A percentile compares a stretch with the other conserved stretches of the same genome.
phyloP scores from a whole-genome alignment of 2,797 vertebrate species.

The Spinibarbus caldwelli region DNA sequence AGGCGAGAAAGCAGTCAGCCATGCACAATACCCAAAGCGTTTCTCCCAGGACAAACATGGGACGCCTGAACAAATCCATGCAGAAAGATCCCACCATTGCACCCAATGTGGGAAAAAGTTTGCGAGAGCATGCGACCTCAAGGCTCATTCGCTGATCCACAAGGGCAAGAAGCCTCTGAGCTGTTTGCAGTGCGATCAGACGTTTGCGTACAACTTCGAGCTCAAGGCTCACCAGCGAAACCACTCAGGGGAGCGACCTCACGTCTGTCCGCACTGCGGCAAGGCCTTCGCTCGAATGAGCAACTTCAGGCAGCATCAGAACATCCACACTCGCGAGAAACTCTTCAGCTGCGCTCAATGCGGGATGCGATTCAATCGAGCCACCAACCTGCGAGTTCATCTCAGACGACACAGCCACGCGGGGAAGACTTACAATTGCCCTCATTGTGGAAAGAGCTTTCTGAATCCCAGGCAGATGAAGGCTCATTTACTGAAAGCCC shows the following conservation, averaged over 20 bases:
- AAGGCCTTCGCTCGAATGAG: constrained; percentile 61
- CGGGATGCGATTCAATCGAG: constrained; percentile 63
- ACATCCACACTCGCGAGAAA: constrained; percentile 63
- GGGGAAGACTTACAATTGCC: constrained; percentile 54
- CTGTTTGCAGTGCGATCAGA: constrained; percentile 55
- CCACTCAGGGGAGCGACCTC: constrained; percentile 61
- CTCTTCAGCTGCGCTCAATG: constrained; percentile 61
- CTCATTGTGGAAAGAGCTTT: constrained; percentile 59
- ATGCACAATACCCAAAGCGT: constrained; percentile 27
- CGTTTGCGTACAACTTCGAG: constrained; percentile 55
- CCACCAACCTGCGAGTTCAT: constrained; percentile 62
- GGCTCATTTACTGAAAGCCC: constrained; percentile 57
- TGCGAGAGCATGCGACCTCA: constrained; percentile 47
- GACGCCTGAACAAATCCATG: constrained; percentile 32
- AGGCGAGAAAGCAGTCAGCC: constrained; percentile 48
- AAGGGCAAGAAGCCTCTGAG: constrained; percentile 55
- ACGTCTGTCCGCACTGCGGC: constrained; percentile 59
- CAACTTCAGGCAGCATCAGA: constrained; percentile 64
- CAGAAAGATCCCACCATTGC: constrained; percentile 51
- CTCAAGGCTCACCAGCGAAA: constrained; percentile 58
- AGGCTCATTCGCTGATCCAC: constrained; percentile 53
- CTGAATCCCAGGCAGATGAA: constrained; percentile 58
- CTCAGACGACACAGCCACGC: constrained; percentile 60
- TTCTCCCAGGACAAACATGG: constrained; percentile 47
- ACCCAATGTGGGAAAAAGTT: constrained; percentile 55